Evolutionary conservation across 2,113 vertebrate species (phyloP), one percentile per base, ranked within the genome.

Genomic region (Rhinogobius similis): DNA sequence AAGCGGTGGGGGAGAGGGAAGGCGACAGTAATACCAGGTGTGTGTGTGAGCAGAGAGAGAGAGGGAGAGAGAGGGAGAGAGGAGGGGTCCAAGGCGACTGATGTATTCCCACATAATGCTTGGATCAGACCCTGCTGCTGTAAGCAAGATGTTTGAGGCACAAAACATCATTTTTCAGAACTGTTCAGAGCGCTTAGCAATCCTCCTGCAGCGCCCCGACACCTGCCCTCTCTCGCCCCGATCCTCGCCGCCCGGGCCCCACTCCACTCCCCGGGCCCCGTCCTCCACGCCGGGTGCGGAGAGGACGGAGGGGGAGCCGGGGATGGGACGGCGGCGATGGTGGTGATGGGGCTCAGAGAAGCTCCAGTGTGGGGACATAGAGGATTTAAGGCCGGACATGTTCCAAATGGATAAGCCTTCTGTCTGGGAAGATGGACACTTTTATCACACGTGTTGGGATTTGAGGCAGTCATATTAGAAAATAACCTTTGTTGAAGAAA

Each of bases 81-180:
- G 78, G 75, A 76, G 88, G 82, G 80, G 90, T 91, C 83, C 85
- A 82, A 76, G 83, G 79, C 89, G 85, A 92, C 90, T 93, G 93
- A 93, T 92, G 90, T 93, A 86, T 91, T 92, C 76, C 90, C 88
- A 92, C 90, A 93, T 92, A 93, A 94, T 91, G 93, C 92, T 90
- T 88, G 90, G 88, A 92, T 94, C 93, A 94, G 92, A 93, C 93
- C 92, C 87, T 94, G 93, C 93, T 93, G 92, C 90, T 94, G 92
- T 93, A 93, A 93, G 93, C 93, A 94, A 92, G 92, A 93, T 93
- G 92, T 93, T 92, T 91, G 88, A 93, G 91, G 86, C 88, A 93
- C 87, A 91, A 92, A 93, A 92, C 86, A 81, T 78, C 81, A 80
- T 89, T 90, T 90, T 76, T 88, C 79, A 88, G 85, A 88, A 92